These are phyloP conservation scores for Ornithoptera priamus DNA, from an alignment of 2,888 invertebrate genomes.

Conservation along the genomic window DNA sequence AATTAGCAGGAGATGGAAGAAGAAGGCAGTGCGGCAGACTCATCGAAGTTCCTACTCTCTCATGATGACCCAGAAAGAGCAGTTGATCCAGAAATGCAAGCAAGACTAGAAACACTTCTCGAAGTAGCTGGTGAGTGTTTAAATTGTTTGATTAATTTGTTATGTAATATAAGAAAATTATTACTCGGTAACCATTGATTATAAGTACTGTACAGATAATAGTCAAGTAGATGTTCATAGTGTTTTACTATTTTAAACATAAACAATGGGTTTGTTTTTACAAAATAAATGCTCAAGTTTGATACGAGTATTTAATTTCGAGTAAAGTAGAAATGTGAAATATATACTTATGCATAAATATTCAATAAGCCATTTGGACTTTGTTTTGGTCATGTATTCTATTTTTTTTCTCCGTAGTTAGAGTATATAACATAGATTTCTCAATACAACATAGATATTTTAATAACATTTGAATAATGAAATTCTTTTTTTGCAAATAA, in stretches of 20 bases:
- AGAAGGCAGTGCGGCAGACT: conserved; percentile 69
- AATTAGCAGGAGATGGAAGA: conserved; percentile 77
- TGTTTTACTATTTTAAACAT: no score
- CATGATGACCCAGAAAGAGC: conserved; percentile 83
- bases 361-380: no score
- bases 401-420: no score
- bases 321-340: no score
- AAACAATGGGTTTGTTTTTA: no score
- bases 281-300: no score
- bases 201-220: not conserved
- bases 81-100: conserved; percentile 92
- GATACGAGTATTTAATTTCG: no score
- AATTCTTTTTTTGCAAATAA: not conserved
- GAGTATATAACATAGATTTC: no score
- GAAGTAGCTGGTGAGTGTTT: conserved; percentile 88
- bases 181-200: not conserved
- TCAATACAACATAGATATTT: no score
- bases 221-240: not conserved
- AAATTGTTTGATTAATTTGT: not conserved
- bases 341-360: no score
- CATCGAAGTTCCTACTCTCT: conserved; percentile 75
- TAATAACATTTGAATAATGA: not conserved
- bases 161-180: conserved; percentile 1
- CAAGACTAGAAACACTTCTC: conserved; percentile 93
- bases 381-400: no score